Evolutionary conservation across 2,888 invertebrate genomes (phyloP).

Genomic region (Exephanes ischioxanthus): DNA sequence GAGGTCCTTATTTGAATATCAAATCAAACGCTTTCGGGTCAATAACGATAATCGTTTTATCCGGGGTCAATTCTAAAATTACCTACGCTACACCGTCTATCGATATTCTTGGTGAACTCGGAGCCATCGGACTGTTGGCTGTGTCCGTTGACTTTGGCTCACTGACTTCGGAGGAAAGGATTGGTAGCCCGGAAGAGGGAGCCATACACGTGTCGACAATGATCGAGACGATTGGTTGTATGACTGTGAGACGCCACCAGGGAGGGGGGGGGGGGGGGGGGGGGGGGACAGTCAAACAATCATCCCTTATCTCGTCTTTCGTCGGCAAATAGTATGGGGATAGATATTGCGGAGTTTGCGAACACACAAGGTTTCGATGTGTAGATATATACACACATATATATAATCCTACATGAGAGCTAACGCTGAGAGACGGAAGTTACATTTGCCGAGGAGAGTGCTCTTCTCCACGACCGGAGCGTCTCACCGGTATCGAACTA

Average conservation of each 20-base stretch:
- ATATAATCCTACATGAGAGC: background rate
- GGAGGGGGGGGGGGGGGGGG: background rate
- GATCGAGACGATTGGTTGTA: slow-evolving; percentile 33
- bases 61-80: slow-evolving; percentile 22
- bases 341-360: slow-evolving; percentile 57
- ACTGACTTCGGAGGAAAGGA: slow-evolving; percentile 17
- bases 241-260: slow-evolving; percentile 14
- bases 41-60: slow-evolving; percentile 17
- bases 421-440: slow-evolving; percentile 45
- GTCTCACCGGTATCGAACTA: slow-evolving; percentile 50
- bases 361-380: slow-evolving; percentile 49
- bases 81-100: background rate
- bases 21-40: slow-evolving; percentile 8
- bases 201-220: background rate
- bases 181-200: background rate
- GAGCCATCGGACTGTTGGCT: background rate
- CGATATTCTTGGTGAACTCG: slow-evolving; percentile 21
- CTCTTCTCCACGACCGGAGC: slow-evolving; percentile 26
- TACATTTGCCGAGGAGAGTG: slow-evolving; percentile 53
- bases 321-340: slow-evolving; percentile 59
- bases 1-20: slow-evolving; percentile 1
- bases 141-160: slow-evolving; percentile 24
- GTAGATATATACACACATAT: slow-evolving; percentile 23
- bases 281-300: slow-evolving; percentile 59
- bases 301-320: slow-evolving; percentile 62